A percentile compares a stretch with the other conserved stretches of the same genome.
Conservation (phyloP, 2,888 invertebrate genomes). For the Coremacera marginata region DNA sequence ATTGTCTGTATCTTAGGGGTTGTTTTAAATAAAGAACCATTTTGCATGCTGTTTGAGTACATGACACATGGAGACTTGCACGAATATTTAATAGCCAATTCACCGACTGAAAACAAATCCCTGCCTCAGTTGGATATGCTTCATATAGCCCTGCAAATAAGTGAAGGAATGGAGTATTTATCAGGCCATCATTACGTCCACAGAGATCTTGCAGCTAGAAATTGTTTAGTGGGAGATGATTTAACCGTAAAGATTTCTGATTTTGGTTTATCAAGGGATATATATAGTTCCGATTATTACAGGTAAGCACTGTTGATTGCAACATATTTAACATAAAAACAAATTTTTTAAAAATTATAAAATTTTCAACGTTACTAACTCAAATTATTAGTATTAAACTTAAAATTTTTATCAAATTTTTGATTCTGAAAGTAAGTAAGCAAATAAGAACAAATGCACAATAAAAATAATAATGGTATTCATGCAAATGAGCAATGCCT, state of each 20-base stretch:
- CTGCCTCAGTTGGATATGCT: conserved; percentile 89
- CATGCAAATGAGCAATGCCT: too few relatives aligned
- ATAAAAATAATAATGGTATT: too few relatives aligned
- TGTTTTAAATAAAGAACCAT: conserved; percentile 87
- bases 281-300: conserved; percentile 94
- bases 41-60: conserved; percentile 97
- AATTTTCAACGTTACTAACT: too few relatives aligned
- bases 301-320: conserved; percentile 67
- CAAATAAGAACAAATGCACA: too few relatives aligned
- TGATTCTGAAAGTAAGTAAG: too few relatives aligned
- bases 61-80: conserved; percentile 98
- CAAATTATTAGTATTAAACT: too few relatives aligned
- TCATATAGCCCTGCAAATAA: conserved; percentile 90
- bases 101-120: conserved; percentile 84
- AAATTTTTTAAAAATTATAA: too few relatives aligned
- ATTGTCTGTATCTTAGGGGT: conserved; percentile 96
- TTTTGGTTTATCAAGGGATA: conserved; percentile 93
- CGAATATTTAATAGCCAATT: conserved; percentile 92
- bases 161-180: conserved; percentile 86
- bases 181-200: conserved; percentile 96
- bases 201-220: conserved; percentile 94
- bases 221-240: conserved; percentile 95
- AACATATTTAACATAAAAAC: too few relatives aligned
- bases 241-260: conserved; percentile 96
- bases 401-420: too few relatives aligned